Evolutionary conservation across 2,113 vertebrate species (phyloP), one percentile per base, ranked within the genome.

Genomic region (Apteryx mantelli): DNA sequence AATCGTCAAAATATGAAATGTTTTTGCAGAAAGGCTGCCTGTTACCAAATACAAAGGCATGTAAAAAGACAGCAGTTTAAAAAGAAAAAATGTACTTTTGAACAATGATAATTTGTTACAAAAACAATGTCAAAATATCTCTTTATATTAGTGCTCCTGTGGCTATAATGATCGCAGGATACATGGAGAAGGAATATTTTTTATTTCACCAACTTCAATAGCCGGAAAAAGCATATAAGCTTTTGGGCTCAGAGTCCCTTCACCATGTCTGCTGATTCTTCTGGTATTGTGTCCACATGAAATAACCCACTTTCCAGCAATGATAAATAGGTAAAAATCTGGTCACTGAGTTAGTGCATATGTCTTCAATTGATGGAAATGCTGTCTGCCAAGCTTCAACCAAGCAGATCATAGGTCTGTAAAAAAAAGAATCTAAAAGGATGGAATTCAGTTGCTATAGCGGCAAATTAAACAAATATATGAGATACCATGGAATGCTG

Each of bases 381-480:
- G 89, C 46, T 38, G 90, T 82, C 93, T 97, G 98, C 98, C 98
- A 98, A 97, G 92, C 91, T 95, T 97, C 94, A 98, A 97, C 95
- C 97, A 95, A 92, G 96, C 74, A 96, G 96, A 98, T 98, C 97
- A 97, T 88, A 96, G 88, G 95, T 97, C 97, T 97, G 95, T 92
- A 91, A 91, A 96, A 89, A 95, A 95, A 89, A 86, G 28, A 77
- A 88, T 93, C 95, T 93, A 82, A 97, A 94, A 96, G 90, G 96
- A 97, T 97, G 97, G 98, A 98, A 98, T 98, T 94, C 95, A 89
- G 98, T 99, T 99, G 96, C 98, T 97, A 98, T 99, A 98, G 98
- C 46, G 95, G 97, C 98, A 97, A 95, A 97, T 98, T 97, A 98
- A 98, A 99, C 98, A 99, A 99, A 99, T 98, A 99, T 96, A 98